Percentiles rank a stretch among this genome's conserved stretches.
Conservation (phyloP, 2,797 vertebrate species). For the Poeciliopsis paucimaculata region DNA sequence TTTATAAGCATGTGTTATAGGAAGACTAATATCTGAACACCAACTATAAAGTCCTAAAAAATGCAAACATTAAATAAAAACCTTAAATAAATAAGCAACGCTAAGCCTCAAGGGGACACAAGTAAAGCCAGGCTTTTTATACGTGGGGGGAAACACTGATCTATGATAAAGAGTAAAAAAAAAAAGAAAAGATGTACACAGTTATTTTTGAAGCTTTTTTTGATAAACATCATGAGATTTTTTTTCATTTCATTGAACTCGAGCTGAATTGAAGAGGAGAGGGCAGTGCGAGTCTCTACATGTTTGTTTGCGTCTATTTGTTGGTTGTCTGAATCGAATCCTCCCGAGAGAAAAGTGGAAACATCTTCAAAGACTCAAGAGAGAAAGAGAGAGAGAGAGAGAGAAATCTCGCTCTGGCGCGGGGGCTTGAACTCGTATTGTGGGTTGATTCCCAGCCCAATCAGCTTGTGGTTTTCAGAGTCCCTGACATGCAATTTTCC, state of each 20-base stretch:
- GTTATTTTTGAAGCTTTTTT: neutral
- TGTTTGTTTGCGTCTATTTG: slow-evolving; percentile 73
- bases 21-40: no score
- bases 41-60: no score
- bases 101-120: no score
- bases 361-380: slow-evolving; percentile 66
- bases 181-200: neutral
- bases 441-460: slow-evolving; percentile 75
- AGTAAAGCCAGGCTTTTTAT: no score
- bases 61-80: no score
- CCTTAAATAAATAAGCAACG: no score
- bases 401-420: slow-evolving; percentile 43
- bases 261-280: slow-evolving; percentile 19
- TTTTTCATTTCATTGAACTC: slow-evolving; percentile 22
- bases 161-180: neutral
- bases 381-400: slow-evolving; percentile 2
- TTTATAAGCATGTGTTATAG: no score
- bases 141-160: no score
- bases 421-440: slow-evolving; percentile 73
- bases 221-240: slow-evolving; percentile 5
- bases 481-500: slow-evolving; percentile 76
- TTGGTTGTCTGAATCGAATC: slow-evolving; percentile 70
- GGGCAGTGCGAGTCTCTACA: slow-evolving; percentile 28
- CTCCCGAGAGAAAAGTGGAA: slow-evolving; percentile 61
- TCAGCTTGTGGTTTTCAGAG: slow-evolving; percentile 77